Evolutionary conservation across 2,113 vertebrate species (phyloP).

Genomic region (Silurus glanis): DNA sequence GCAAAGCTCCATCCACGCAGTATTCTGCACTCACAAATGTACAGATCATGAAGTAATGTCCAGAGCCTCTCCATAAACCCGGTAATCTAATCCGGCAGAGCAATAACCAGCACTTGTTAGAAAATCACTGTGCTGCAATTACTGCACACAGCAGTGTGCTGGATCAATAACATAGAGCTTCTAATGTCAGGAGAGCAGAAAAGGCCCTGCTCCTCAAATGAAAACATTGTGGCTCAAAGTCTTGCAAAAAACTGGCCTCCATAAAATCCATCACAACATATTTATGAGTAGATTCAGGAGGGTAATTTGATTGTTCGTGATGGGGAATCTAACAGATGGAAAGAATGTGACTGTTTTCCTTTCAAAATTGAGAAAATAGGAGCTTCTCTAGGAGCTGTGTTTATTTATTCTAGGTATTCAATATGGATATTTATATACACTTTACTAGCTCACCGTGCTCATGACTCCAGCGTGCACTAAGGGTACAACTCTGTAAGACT

Average conservation of each 20-base stretch:
- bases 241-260: constrained; percentile 67
- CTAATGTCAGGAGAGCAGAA: constrained; percentile 68
- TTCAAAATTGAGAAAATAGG: constrained; percentile 63
- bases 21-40: constrained; percentile 51
- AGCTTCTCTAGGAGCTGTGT: constrained; percentile 57
- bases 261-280: constrained; percentile 75
- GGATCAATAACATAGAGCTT: constrained; percentile 73
- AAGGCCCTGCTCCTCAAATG: constrained; percentile 70
- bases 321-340: constrained; percentile 69
- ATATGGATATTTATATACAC: neutral
- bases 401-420: constrained; percentile 52
- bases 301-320: constrained; percentile 71
- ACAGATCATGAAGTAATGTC: constrained; percentile 68
- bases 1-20: neutral
- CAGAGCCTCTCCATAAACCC: constrained; percentile 68
- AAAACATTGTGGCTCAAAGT: constrained; percentile 63
- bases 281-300: constrained; percentile 73
- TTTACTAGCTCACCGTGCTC: neutral
- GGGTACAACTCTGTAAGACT: neutral
- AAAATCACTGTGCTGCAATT: constrained; percentile 71
- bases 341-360: constrained; percentile 66
- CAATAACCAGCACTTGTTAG: constrained; percentile 76
- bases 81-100: constrained; percentile 73
- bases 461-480: constrained; percentile 46
- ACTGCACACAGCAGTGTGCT: constrained; percentile 65